Conservation (phyloP, 2,113 vertebrate genomes). For the Rafetus swinhoei region DNA sequence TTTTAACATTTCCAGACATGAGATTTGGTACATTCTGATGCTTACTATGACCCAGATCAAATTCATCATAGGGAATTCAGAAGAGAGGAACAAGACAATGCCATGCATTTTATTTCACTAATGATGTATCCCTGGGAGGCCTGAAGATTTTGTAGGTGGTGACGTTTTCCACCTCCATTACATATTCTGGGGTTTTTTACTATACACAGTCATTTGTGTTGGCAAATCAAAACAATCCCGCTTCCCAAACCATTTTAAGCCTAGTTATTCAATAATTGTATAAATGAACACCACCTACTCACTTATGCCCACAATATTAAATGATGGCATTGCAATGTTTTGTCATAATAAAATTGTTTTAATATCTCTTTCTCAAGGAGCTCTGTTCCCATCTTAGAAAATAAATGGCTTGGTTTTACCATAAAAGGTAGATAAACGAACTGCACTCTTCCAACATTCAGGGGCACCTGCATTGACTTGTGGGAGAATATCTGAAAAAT, state of each 20-base stretch:
- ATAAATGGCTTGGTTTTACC: background rate
- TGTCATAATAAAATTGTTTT: background rate
- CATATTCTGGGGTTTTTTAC: background rate
- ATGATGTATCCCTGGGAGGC: background rate
- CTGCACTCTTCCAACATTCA: background rate
- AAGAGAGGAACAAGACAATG: background rate
- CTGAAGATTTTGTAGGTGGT: background rate
- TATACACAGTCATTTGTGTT: background rate
- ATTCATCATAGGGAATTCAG: background rate
- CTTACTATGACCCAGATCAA: background rate
- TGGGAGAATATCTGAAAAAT: background rate
- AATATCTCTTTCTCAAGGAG: background rate
- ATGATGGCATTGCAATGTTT: background rate
- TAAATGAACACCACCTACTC: background rate
- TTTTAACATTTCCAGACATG: background rate
- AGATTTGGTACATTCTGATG: background rate
- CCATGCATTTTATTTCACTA: background rate
- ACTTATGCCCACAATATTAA: background rate
- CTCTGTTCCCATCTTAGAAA: slow-evolving; percentile 6
- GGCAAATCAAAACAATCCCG: background rate
- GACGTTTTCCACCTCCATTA: background rate
- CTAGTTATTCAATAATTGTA: background rate
- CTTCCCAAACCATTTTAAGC: background rate
- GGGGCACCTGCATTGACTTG: background rate
- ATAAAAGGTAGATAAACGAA: background rate